A percentile compares a stretch with the other conserved stretches of the same genome.
Evolutionary conservation across 1,140 invertebrate genomes (phyloP).

Genomic region (Euwallacea similis): DNA sequence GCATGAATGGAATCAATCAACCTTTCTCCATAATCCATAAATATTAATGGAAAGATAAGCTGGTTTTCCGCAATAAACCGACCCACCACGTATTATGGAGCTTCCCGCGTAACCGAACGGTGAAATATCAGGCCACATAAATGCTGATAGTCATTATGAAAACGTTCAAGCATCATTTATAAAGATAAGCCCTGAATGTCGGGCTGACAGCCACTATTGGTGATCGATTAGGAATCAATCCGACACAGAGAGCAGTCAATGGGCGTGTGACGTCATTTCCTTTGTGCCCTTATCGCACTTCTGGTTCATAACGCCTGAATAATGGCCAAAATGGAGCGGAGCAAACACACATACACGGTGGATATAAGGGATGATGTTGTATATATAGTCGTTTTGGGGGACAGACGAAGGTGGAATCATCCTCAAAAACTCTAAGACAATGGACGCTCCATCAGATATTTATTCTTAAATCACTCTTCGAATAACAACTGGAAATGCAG

Average conservation of each 20-base stretch:
- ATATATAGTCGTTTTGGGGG: not conserved
- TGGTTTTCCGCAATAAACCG: slow-evolving; percentile 32
- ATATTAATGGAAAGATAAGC: slow-evolving; percentile 34
- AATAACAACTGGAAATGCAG: no score
- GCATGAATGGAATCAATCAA: not conserved
- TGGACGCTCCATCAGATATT: no score
- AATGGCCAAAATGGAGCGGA: slow-evolving; percentile 51
- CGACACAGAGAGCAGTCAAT: slow-evolving; percentile 52
- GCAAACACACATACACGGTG: slow-evolving; percentile 37
- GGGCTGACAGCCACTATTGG: slow-evolving; percentile 49
- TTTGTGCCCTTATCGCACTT: slow-evolving; percentile 53
- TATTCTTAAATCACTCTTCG: no score
- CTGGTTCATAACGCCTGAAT: slow-evolving; percentile 54
- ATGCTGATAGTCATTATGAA: slow-evolving; percentile 36
- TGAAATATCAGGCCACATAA: slow-evolving; percentile 35
- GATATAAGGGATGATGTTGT: slow-evolving; percentile 19
- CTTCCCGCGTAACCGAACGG: slow-evolving; percentile 29
- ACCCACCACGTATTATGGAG: slow-evolving; percentile 28
- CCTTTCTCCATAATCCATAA: slow-evolving; percentile 5
- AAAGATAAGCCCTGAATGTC: slow-evolving; percentile 49
- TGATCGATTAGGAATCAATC: slow-evolving; percentile 54
- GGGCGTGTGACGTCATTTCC: slow-evolving; percentile 54
- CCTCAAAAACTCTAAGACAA: no score
- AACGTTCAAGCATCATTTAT: slow-evolving; percentile 48
- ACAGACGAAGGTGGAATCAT: no score